phyloP scores from a whole-genome alignment of 2,888 invertebrate species.

The Muschampia plurimacula region DNA sequence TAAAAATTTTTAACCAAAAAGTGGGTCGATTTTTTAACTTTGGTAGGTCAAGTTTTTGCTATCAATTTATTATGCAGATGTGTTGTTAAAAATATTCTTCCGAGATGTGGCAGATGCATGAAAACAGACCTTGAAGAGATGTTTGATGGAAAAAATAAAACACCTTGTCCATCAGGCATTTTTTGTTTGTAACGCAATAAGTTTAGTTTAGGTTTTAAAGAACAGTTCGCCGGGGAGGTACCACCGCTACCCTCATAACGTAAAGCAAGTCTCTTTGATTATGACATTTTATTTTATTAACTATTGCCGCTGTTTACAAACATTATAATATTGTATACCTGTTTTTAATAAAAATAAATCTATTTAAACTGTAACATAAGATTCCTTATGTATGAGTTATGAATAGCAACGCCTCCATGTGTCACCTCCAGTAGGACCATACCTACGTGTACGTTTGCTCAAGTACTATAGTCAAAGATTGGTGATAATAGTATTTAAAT shows the following conservation, averaged over 20 bases:
- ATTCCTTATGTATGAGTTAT: too few species aligned
- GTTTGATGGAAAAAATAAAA: conserved; percentile 66
- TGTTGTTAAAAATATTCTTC: conserved; percentile 71
- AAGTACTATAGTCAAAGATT: too few species aligned
- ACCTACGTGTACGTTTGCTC: too few species aligned
- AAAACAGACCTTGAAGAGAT: conserved; percentile 76
- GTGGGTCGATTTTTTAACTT: conserved; percentile 63
- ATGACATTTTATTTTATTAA: too few species aligned
- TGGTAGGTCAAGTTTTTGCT: conserved; percentile 84
- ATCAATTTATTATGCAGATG: conserved; percentile 83
- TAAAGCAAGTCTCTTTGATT: too few species aligned
- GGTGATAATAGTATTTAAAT: too few species aligned
- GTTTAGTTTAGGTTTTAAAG: conserved; percentile 31
- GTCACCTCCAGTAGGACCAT: too few species aligned
- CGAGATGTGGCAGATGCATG: conserved; percentile 77
- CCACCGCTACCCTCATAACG: not conserved
- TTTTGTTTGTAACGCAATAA: conserved; percentile 57
- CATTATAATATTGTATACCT: too few species aligned
- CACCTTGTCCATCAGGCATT: conserved; percentile 70
- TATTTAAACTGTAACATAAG: too few species aligned
- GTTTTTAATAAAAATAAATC: too few species aligned
- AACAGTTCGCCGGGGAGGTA: not conserved
- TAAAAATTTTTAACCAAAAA: conserved; percentile 49
- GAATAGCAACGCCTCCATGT: too few species aligned
- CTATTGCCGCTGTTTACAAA: too few species aligned